Percentiles rank a stretch among this genome's conserved stretches.
Conservation (phyloP, 1,140 invertebrate species). For the Pinna nobilis region DNA sequence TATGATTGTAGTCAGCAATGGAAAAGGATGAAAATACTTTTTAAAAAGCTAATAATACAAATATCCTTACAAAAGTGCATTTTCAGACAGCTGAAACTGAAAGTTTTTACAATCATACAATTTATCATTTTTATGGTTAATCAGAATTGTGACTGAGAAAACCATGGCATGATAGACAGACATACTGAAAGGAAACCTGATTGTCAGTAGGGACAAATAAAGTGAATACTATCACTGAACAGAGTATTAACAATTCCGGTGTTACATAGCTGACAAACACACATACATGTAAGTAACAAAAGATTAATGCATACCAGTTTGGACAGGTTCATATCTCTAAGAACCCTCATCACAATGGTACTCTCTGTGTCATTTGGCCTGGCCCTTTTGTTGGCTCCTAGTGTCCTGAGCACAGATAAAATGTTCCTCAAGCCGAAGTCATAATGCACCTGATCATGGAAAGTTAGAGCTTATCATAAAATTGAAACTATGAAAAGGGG, state of each 20-base stretch:
- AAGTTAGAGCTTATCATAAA: not conserved
- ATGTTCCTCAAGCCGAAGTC: slow-evolving; percentile 98
- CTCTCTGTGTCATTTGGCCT: slow-evolving; percentile 94
- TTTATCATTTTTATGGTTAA: no score
- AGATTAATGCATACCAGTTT: slow-evolving; percentile 82
- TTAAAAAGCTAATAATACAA: no score
- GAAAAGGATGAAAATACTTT: no score
- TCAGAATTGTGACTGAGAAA: no score
- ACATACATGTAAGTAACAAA: not conserved
- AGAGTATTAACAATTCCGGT: no score
- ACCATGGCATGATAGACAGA: not conserved
- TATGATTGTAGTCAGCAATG: no score
- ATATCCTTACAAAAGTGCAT: no score
- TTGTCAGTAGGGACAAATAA: not conserved
- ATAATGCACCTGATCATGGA: slow-evolving; percentile 87
- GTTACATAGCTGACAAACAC: no score
- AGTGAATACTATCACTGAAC: no score
- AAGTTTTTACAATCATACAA: no score
- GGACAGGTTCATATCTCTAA: slow-evolving; percentile 97
- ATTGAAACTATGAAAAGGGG: not conserved
- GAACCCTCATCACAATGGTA: slow-evolving; percentile 96
- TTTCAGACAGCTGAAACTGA: no score
- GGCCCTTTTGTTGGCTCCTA: slow-evolving; percentile 92
- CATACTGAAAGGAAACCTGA: not conserved
- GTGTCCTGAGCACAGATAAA: slow-evolving; percentile 91